Percentiles rank a stretch among this genome's conserved stretches.
These are phyloP conservation scores for Coelopa pilipes DNA, from an alignment of 2,888 invertebrate species.

Conservation along the genomic window DNA sequence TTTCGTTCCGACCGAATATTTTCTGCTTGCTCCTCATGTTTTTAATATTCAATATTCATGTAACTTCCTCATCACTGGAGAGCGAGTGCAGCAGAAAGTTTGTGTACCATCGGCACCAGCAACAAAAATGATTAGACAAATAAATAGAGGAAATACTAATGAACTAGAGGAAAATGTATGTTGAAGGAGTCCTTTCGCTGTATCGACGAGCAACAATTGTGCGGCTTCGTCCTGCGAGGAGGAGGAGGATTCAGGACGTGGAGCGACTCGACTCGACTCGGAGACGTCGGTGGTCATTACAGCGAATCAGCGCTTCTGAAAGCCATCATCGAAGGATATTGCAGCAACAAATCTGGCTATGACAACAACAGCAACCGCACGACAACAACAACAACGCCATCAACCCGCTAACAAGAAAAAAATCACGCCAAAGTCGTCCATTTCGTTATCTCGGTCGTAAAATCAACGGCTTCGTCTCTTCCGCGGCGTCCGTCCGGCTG, in stretches of 20 bases:
- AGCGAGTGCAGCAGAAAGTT: too few relatives aligned
- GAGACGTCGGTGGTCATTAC: slow-evolving; percentile 4
- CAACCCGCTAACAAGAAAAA: background rate
- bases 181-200: background rate
- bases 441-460: slow-evolving; percentile 37
- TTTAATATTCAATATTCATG: too few relatives aligned
- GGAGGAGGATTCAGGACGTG: background rate
- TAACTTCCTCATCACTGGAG: too few relatives aligned
- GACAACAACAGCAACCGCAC: slow-evolving; percentile 1
- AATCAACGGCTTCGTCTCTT: slow-evolving; percentile 23
- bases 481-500: too few relatives aligned
- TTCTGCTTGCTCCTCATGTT: too few relatives aligned
- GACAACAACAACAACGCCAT: slow-evolving; percentile 10
- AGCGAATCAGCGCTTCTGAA: slow-evolving; percentile 16
- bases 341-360: background rate
- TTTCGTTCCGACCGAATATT: too few relatives aligned
- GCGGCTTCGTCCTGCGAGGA: too few relatives aligned
- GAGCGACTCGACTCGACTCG: background rate
- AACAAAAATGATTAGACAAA: background rate
- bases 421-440: slow-evolving; percentile 21
- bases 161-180: too few relatives aligned
- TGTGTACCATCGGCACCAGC: background rate
- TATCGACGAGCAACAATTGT: background rate
- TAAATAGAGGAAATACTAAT: too few relatives aligned
- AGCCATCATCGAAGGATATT: slow-evolving; percentile 3